Base-by-base conservation (phyloP, 2,113 vertebrate species). In the Xiphorhynchus elegans region DNA sequence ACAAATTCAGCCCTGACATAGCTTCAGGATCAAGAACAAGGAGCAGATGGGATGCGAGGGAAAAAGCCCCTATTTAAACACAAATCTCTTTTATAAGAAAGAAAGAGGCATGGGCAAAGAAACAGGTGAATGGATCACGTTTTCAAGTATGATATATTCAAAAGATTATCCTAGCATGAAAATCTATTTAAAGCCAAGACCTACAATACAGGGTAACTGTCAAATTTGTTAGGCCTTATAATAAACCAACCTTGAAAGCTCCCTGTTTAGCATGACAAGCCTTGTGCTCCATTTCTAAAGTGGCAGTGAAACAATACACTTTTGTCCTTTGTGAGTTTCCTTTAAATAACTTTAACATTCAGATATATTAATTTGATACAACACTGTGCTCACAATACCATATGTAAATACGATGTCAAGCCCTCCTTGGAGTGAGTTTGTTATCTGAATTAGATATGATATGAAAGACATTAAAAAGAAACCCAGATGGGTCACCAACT, bases 91-190 rank as follows among this genome's bases (percentile, higher is more conserved):
- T 96, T 93, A 97, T 17, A 92, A 92, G 89, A 93, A 96, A 97
- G 93, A 97, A 96, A 96, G 89, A 90, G 55, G 91, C 93, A 85
- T 31, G 56, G 91, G 95, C 91, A 93, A 90, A 97, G 90, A 95
- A 93, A 91, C 96, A 96, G 93, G 93, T 97, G 96, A 97, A 96
- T 88, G 73, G 94, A 96, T 60, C 84, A 91, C 13, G 13, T 97
- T 96, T 97, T 95, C 94, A 94, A 96, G 93, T 95, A 95, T 90
- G 91, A 96, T 90, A 96, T 91, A 97, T 94, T 96, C 95, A 96
- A 96, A 97, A 95, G 95, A 95, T 95, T 93, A 97, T 93, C 94
- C 94, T 96, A 96, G 95, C 95, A 96, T 97, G 96, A 97, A 97
- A 97, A 95, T 94, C 94, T 91, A 92, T 96, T 96, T 95, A 95